Evolutionary conservation across 2,113 vertebrate species (phyloP), one percentile per base, ranked within the genome.

Genomic region (Semicossyphus pulcher): DNA sequence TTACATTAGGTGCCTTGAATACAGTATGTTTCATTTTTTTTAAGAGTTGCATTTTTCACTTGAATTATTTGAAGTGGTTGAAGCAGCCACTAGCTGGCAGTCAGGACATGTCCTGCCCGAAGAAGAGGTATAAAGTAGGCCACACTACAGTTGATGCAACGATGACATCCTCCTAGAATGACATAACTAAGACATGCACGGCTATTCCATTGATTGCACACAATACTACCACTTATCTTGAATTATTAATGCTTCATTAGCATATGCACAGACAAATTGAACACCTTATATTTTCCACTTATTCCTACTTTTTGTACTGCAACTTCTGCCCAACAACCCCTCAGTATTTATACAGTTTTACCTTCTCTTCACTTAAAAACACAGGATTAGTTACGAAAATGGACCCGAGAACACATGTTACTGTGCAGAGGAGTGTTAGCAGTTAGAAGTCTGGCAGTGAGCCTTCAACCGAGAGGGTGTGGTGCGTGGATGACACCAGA

Each of bases 401-500:
- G 39, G 26, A 63, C 25, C 31, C 41, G 48, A 57, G 57, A 3
- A 32, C 37, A 59, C 29, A 45, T 52, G 44, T 58, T 37, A 29
- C n/a, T 49, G 2, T 56, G 47, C 23, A 34, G 58, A 63, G 42
- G 1, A 20, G 26, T 49, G 21, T 44, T 41, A 11, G 21, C 18
- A 42, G 23, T 48, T 37, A 49, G 59, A n/a, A 48, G 25, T 11
- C 41, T 71, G 54, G 25, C 49, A 54, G 63, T 42, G 20, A 78
- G 78, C 31, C 54, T 69, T 62, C 8, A 11, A 7, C 48, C 48
- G 28, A 53, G 49, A 75, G 81, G 68, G 77, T 74, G 77, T 80
- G 84, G 64, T 52, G 62, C 5, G n/a, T 64, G 53, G 80, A 73
- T 66, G 66, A 70, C 59, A 53, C 45, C 34, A 68, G 39, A 76